Evolutionary conservation across 2,888 invertebrate genomes (phyloP), one percentile per base, ranked within the genome.

Genomic region (Xanthia icteritia): DNA sequence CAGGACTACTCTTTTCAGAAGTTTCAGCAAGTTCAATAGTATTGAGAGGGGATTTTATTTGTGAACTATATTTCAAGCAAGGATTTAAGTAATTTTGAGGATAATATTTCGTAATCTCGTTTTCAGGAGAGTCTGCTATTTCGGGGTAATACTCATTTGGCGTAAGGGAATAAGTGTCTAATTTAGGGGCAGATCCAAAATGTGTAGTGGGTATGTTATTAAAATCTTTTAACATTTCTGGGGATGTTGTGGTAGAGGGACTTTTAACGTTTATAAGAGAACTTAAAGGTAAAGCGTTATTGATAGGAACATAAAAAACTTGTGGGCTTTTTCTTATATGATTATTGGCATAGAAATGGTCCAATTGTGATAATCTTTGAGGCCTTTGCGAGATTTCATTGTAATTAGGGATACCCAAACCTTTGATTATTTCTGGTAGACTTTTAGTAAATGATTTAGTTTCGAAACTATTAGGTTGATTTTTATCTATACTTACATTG

Each of bases 311-410:
- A 45, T 0, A 64, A 13, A 31, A 36, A 0, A 70, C 23, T 36
- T 66, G 42, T 27, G 76, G 54, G 1, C 5, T 20, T 36, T 66
- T 45, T 0, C 69, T 65, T n/a, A 73, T 63, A 39, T 63, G 58
- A 56, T 81, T 65, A 15, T 81, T 73, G 0, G 13, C 36, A 51
- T 73, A 77, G 2, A 85, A 85, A 45, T 73, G 9, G 0, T 64
- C 42, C 0, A 17, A 9, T 2, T 61, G 51, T 31, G 63, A 42
- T 51, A 63, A 8, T 11, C 1, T 67, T 63, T 79, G 36, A 9
- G 31, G 48, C 4, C 5, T 76, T 17, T 36, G 42, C 8, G 3
- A 1, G 0, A 45, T 31, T 6, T 54, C 2, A 20, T 42, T 27
- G 17, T 39, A 31, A 27, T 23, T 45, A n/a, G 54, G 27, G 13